Conservation (phyloP, 2,113 vertebrate species). For the Melanocharis versteri region DNA sequence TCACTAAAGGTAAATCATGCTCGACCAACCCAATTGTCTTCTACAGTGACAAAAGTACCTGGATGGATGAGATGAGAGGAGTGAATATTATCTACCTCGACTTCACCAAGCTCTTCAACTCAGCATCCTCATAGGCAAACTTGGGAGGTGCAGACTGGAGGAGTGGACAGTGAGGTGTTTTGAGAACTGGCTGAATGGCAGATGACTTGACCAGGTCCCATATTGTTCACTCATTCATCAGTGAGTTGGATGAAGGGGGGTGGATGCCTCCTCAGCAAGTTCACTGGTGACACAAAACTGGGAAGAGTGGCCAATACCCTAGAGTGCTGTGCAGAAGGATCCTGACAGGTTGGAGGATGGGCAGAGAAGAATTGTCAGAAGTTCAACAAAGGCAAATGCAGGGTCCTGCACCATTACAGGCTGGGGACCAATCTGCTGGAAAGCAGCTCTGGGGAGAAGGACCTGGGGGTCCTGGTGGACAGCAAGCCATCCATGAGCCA, state of each 20-base stretch:
- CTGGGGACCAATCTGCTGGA: not conserved
- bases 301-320: not conserved
- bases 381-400: not conserved
- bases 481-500: not conserved
- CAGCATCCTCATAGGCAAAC: not conserved
- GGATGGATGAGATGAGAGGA: not conserved
- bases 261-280: not conserved
- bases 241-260: not conserved
- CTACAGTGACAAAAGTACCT: not conserved
- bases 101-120: not conserved
- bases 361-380: not conserved
- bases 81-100: not conserved
- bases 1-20: not conserved
- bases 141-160: not conserved
- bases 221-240: not conserved
- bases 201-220: not conserved
- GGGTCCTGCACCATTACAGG: not conserved
- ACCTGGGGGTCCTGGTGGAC: not conserved
- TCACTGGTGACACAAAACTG: not conserved
- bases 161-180: not conserved
- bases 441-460: not conserved
- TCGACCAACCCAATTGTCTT: not conserved
- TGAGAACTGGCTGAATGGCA: not conserved
- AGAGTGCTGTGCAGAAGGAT: not conserved
- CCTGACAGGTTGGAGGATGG: not conserved